A percentile compares a stretch with the other conserved stretches of the same genome.
phyloP scores from a whole-genome alignment of 2,797 vertebrate genomes.

The Phrynocephalus forsythii region DNA sequence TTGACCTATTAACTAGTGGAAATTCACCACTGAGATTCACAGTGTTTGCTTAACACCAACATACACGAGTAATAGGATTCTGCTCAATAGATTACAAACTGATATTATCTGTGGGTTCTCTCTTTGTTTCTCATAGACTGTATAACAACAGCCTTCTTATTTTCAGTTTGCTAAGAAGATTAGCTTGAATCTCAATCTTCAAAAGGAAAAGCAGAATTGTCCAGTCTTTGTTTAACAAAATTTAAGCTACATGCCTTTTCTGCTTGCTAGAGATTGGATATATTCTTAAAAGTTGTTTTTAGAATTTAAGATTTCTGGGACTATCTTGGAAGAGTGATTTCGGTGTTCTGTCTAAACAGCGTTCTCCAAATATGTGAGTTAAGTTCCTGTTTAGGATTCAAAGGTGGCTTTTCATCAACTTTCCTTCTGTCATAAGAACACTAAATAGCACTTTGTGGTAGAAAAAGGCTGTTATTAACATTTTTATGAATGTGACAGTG shows the following conservation, averaged over 20 bases:
- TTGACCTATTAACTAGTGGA: too few relatives aligned
- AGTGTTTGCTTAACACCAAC: too few relatives aligned
- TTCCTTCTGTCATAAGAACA: not conserved
- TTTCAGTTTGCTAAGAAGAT: slow-evolving; percentile 17
- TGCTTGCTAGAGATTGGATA: not conserved
- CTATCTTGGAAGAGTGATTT: not conserved
- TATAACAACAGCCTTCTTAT: not conserved
- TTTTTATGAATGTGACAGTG: too few relatives aligned
- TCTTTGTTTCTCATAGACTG: not conserved
- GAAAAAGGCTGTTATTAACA: not conserved
- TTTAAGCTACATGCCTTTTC: not conserved
- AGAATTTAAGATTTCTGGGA: not conserved
- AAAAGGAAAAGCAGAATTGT: not conserved
- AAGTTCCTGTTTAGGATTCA: not conserved
- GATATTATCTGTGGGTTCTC: not conserved
- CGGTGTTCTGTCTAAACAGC: not conserved
- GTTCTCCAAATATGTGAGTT: not conserved
- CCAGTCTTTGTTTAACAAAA: not conserved
- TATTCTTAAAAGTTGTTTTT: not conserved
- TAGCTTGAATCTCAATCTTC: not conserved
- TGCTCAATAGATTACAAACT: not conserved
- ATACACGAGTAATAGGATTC: too few relatives aligned
- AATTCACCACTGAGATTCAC: too few relatives aligned
- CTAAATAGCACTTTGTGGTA: not conserved
- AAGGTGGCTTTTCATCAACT: not conserved